Base-by-base conservation (phyloP, 92 coral and sea anemone species). In the Palythoa heliodiscus region DNA sequence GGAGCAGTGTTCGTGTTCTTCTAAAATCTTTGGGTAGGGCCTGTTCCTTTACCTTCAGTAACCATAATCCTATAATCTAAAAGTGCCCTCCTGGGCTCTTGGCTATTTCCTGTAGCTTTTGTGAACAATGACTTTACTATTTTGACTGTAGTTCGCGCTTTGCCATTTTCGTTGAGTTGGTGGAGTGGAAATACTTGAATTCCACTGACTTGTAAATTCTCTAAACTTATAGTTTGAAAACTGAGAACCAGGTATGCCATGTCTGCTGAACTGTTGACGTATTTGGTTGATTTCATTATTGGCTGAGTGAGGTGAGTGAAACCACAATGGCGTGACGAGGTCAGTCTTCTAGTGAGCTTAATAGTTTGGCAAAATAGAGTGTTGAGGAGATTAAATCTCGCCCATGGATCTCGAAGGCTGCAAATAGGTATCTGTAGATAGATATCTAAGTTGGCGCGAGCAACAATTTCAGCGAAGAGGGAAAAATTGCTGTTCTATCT, bases 191-290 rank as follows among this genome's bases (percentile, higher is more conserved):
- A 58, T 86, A 60, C 35, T 70, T 50, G 60, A 86, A 86, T 71
- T 88, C 72, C 88, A 88, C 71, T 77, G 50, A 43, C 19, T 84
- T 23, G 88, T 77, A 29, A 29, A 29, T 29, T 29, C 35, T 29
- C 35, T 29, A 29, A 29, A 29, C 35, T 29, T 29, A 29, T 29
- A 0, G 35, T 1, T 88, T n/a, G 72, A 85, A 84, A 63, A 81
- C 74, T 72, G 90, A 3, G 89, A 89, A 1, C 84, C 93, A 48
- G 93, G 89, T 8, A 84, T 88, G 10, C 93, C 87, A 58, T 88
- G 89, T 0, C 89, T 69, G 69, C 91, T 88, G 89, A 91, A 29
- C 35, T 29, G 35, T 29, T 29, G 35, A 29, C 57, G 58, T 69
- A 86, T 79, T 87, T 78, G 35, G 89, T 78, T 76, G 72, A 87